Evolutionary conservation across 2,113 vertebrate species (phyloP).

Genomic region (Bettongia penicillata): DNA sequence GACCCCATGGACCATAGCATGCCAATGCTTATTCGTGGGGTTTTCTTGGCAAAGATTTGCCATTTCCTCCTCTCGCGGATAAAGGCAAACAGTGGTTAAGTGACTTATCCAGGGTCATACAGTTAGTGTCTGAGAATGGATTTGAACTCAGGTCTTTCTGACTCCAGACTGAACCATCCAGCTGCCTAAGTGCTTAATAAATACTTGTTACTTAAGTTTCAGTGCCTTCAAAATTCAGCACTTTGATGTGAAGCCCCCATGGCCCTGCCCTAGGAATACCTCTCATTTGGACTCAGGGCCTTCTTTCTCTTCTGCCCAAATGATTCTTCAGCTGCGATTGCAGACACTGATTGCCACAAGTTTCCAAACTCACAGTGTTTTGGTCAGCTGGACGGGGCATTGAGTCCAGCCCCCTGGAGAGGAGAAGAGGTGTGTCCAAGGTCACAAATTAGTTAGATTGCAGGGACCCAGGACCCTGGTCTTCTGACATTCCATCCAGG

Average conservation of each 20-base stretch:
- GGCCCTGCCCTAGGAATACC: neutral
- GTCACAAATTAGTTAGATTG: neutral
- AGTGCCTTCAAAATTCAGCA: neutral
- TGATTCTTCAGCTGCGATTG: slow-evolving; percentile 73
- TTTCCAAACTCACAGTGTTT: slow-evolving; percentile 57
- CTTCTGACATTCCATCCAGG: neutral
- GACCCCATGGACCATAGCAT: no score
- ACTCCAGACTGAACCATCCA: no score
- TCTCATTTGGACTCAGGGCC: neutral
- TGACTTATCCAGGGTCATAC: no score
- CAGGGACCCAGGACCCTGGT: neutral
- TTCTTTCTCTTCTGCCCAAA: slow-evolving; percentile 77
- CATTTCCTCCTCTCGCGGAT: no score
- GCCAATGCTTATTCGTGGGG: no score
- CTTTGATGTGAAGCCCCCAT: neutral
- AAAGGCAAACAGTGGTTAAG: no score
- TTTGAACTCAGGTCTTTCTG: no score
- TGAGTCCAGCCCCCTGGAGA: slow-evolving; percentile 19
- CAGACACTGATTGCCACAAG: slow-evolving; percentile 46
- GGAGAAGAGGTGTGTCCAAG: neutral
- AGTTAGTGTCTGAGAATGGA: no score
- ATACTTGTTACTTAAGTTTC: neutral
- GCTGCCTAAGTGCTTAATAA: neutral
- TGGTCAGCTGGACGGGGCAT: slow-evolving; percentile 50
- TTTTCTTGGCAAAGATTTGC: no score